A percentile compares a stretch with the other conserved stretches of the same genome.
phyloP scores from a whole-genome alignment of 2,797 vertebrate species.

The Nannoperca obscura region DNA sequence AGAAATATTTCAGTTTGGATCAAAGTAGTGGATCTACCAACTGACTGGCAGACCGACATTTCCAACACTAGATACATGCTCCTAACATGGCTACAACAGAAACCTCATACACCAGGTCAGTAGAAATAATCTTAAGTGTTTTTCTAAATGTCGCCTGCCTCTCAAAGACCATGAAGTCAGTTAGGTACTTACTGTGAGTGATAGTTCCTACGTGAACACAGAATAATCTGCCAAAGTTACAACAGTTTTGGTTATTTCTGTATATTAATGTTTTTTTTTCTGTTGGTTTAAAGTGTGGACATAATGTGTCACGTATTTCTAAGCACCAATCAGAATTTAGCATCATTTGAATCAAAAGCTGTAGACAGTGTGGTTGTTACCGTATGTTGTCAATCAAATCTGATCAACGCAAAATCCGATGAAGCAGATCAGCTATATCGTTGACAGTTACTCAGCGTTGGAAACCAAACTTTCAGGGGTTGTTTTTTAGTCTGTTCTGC shows the following conservation, averaged over 20 bases:
- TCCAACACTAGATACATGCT: too few relatives aligned
- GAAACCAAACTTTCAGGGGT: background rate
- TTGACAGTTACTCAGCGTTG: background rate
- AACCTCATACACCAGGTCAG: background rate
- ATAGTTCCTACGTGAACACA: background rate
- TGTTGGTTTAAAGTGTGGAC: background rate
- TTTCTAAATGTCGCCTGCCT: background rate
- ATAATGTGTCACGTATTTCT: background rate
- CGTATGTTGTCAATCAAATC: background rate
- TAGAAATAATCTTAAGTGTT: background rate
- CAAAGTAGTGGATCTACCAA: too few relatives aligned
- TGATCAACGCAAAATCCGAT: background rate
- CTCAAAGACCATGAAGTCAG: too few relatives aligned
- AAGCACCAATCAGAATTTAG: background rate
- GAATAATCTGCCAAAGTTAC: background rate
- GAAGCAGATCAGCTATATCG: background rate
- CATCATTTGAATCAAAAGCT: background rate
- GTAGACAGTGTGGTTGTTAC: background rate
- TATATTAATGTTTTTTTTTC: too few relatives aligned
- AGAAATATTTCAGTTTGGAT: background rate
- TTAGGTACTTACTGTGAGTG: background rate
- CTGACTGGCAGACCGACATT: too few relatives aligned
- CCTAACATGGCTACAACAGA: background rate
- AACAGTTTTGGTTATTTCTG: background rate
- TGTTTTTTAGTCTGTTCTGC: background rate